Evolutionary conservation across 2,113 vertebrate species (phyloP).

Genomic region (Nerophis ophidion): DNA sequence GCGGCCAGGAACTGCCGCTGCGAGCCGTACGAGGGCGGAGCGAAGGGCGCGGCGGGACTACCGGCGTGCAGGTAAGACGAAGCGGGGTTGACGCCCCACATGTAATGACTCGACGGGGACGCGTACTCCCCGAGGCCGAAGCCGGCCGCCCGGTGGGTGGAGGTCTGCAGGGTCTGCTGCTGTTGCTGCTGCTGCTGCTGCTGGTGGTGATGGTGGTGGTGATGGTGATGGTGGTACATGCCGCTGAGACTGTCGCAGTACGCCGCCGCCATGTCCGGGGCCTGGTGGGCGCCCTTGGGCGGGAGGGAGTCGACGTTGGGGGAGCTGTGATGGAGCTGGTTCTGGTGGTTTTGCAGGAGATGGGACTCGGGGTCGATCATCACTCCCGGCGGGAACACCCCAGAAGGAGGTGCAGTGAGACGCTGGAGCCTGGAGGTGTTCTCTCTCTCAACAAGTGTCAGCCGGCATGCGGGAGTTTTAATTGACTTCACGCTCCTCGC

Average conservation of each 20-base stretch:
- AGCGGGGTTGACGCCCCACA: constrained; percentile 78
- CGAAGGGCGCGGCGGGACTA: constrained; percentile 68
- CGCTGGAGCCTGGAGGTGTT: neutral
- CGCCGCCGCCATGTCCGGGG: constrained; percentile 79
- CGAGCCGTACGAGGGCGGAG: constrained; percentile 77
- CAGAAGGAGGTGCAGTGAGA: constrained; percentile 17
- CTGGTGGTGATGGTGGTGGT: neutral
- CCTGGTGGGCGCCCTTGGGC: constrained; percentile 73
- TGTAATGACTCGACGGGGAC: constrained; percentile 79
- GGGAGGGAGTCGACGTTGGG: constrained; percentile 67
- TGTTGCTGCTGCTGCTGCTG: neutral
- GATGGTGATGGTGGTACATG: constrained; percentile 73
- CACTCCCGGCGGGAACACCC: constrained; percentile 58
- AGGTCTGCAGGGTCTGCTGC: constrained; percentile 59
- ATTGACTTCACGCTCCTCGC: constrained; percentile 35
- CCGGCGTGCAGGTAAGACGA: constrained; percentile 79
- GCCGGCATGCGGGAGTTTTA: constrained; percentile 35
- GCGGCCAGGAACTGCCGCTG: constrained; percentile 75
- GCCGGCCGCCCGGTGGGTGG: constrained; percentile 71
- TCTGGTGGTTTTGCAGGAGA: constrained; percentile 47
- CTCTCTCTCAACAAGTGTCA: constrained; percentile 43
- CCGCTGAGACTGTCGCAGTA: constrained; percentile 87
- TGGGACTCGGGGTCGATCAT: constrained; percentile 78
- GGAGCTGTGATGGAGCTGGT: constrained; percentile 61
- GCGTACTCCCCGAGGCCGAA: constrained; percentile 84